Evolutionary conservation across 2,797 vertebrate species (phyloP).

Genomic region (Rhynchonycteris naso): DNA sequence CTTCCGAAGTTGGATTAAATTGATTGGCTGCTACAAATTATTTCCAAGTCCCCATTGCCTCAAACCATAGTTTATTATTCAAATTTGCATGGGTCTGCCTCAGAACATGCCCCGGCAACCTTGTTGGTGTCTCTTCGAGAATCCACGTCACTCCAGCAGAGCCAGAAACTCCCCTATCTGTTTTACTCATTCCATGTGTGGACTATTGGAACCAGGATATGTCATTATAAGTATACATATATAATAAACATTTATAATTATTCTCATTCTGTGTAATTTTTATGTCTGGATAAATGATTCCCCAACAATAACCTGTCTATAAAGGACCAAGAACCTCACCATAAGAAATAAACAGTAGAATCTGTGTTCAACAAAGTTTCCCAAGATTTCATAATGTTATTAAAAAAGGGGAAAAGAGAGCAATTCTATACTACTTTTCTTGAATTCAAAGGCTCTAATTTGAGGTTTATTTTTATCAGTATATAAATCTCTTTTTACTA

Average conservation of each 20-base stretch:
- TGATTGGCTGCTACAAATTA: background rate
- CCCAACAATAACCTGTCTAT: background rate
- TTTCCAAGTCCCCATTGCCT: background rate
- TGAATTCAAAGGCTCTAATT: background rate
- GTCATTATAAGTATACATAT: background rate
- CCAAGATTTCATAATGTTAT: background rate
- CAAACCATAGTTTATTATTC: background rate
- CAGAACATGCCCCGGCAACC: background rate
- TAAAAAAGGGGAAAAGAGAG: background rate
- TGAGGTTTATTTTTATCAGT: background rate
- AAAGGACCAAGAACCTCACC: background rate
- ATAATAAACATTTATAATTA: background rate
- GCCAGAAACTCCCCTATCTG: background rate
- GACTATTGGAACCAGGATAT: background rate
- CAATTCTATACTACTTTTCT: background rate
- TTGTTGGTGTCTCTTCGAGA: background rate
- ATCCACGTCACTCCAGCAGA: background rate
- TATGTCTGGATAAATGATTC: background rate
- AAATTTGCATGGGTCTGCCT: background rate
- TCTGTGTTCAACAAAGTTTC: background rate
- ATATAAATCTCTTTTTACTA: background rate
- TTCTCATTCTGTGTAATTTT: background rate
- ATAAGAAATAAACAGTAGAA: background rate
- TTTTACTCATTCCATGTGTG: background rate
- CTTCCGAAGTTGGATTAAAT: background rate